A percentile compares a stretch with the other conserved stretches of the same genome.
phyloP scores from a whole-genome alignment of 1,140 invertebrate genomes.

The Coptotermes formosanus region DNA sequence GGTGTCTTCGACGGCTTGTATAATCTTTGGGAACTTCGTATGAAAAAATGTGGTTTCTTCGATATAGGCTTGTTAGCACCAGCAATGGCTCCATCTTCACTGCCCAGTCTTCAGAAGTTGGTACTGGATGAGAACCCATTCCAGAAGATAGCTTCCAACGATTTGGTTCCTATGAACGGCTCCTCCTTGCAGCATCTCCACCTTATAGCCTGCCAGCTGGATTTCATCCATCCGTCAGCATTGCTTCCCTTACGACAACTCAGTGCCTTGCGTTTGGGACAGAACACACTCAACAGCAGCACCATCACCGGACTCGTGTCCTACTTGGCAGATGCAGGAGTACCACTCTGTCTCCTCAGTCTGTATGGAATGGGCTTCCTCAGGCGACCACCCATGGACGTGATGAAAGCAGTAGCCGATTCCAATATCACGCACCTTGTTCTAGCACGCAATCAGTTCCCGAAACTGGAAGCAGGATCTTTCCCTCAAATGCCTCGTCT shows the following conservation, averaged over 20 bases:
- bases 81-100: not conserved
- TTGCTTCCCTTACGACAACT: slow-evolving; percentile 49
- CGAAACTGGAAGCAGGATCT: slow-evolving; percentile 47
- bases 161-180: slow-evolving; percentile 45
- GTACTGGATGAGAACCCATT: not conserved
- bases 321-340: slow-evolving; percentile 42
- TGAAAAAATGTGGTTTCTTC: slow-evolving; percentile 50
- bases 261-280: slow-evolving; percentile 49
- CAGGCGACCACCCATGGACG: slow-evolving; percentile 46
- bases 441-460: slow-evolving; percentile 55
- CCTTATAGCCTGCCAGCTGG: slow-evolving; percentile 52
- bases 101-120: not conserved
- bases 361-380: slow-evolving; percentile 53
- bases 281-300: slow-evolving; percentile 50
- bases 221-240: slow-evolving; percentile 50
- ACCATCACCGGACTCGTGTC: slow-evolving; percentile 48
- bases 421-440: slow-evolving; percentile 51
- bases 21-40: slow-evolving; percentile 46
- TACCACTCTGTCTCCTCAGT: slow-evolving; percentile 49
- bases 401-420: slow-evolving; percentile 51
- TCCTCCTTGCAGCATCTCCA: slow-evolving; percentile 44
- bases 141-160: slow-evolving; percentile 43
- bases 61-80: slow-evolving; percentile 40
- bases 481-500: slow-evolving; percentile 55
- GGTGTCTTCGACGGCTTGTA: slow-evolving; percentile 42